Percentiles rank a stretch among this genome's conserved stretches.
Conservation (phyloP, 2,888 invertebrate genomes). For the Oligia fasciuncula region DNA sequence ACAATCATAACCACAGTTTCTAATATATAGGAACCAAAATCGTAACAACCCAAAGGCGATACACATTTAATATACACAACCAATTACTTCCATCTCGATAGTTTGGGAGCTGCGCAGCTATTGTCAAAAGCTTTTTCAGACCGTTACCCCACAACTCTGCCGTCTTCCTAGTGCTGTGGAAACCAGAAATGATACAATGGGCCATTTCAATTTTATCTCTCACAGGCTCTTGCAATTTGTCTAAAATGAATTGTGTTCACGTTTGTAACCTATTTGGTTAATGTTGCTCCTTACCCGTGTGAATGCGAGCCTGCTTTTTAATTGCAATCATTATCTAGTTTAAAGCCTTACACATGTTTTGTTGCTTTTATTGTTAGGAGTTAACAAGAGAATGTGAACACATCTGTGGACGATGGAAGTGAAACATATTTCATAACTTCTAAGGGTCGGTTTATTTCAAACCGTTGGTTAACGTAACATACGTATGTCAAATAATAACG, state of each 20-base stretch:
- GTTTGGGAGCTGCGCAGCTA: conserved; percentile 53
- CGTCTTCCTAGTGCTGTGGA: conserved; percentile 77
- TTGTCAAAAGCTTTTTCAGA: conserved; percentile 66
- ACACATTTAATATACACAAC: conserved; percentile 32
- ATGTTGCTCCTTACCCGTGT: conserved; percentile 66
- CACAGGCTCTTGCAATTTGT: conserved; percentile 77
- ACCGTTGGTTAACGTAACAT: no score
- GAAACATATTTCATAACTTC: not conserved
- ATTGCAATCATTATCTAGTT: conserved; percentile 57
- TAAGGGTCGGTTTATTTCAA: not conserved
- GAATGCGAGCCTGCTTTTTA: conserved; percentile 60
- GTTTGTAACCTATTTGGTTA: conserved; percentile 70
- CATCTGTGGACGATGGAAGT: conserved; percentile 2
- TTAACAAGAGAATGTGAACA: not conserved
- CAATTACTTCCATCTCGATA: conserved; percentile 49
- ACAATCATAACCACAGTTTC: not conserved
- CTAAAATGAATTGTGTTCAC: conserved; percentile 73
- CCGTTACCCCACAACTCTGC: conserved; percentile 57
- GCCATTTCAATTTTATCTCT: conserved; percentile 75
- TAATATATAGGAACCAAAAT: not conserved
- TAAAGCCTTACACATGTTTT: conserved; percentile 39
- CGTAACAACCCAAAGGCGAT: conserved; percentile 1
- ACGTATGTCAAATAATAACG: no score
- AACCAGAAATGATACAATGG: conserved; percentile 80
- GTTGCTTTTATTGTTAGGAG: conserved; percentile 23